phyloP scores from a whole-genome alignment of 2,888 invertebrate species.

The Lithophane ornitopus region DNA sequence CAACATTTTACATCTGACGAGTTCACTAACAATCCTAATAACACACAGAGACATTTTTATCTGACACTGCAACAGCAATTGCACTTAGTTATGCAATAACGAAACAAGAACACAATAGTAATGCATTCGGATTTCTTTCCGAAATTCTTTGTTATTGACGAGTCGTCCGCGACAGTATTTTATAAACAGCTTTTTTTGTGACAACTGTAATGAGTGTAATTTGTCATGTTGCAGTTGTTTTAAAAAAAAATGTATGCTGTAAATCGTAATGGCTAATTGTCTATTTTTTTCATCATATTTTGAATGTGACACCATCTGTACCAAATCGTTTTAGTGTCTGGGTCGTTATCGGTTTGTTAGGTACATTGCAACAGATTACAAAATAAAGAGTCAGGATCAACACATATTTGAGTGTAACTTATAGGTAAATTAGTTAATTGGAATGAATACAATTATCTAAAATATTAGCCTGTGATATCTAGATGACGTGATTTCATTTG shows the following conservation, averaged over 20 bases:
- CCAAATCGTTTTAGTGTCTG: not conserved
- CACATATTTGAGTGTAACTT: not conserved
- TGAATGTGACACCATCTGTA: conserved; percentile 3
- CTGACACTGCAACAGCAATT: conserved; percentile 35
- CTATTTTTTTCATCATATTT: not conserved
- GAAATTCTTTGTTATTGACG: conserved; percentile 53
- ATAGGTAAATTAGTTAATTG: not conserved
- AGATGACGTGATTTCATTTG: too few species aligned
- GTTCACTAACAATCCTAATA: conserved; percentile 36
- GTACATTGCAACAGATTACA: not conserved
- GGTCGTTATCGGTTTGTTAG: not conserved
- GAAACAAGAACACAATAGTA: conserved; percentile 33
- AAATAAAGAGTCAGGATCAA: not conserved
- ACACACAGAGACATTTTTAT: conserved; percentile 12
- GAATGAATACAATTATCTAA: not conserved
- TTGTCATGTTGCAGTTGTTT: conserved; percentile 22
- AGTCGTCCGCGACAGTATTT: conserved; percentile 39
- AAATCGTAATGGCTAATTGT: not conserved
- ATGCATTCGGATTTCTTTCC: conserved; percentile 36
- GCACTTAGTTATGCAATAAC: conserved; percentile 52
- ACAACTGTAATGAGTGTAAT: conserved; percentile 23
- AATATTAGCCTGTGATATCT: too few species aligned
- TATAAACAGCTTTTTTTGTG: conserved; percentile 13
- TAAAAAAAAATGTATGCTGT: not conserved
- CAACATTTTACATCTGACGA: conserved; percentile 37